Base-by-base conservation (phyloP, 2,888 invertebrate species). In the Microctonus hyperodae region DNA sequence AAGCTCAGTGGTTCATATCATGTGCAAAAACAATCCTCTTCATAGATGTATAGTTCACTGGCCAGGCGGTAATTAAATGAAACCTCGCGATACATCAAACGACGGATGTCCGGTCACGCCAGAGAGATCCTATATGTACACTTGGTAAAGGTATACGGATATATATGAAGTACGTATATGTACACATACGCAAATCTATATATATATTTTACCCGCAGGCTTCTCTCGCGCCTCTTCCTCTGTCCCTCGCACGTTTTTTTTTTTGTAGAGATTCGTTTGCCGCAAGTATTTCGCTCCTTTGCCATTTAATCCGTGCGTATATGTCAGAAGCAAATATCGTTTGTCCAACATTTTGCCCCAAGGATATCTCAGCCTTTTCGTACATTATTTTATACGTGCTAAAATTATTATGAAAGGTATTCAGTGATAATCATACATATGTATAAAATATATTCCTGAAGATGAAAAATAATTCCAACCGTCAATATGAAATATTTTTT, bases 31-130 rank as follows among this genome's bases (percentile, higher is more conserved):
- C 16, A 53, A 35, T n/a, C 23, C 53, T 62, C 25, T 62, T 62
- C 53, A 53, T 62, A 11, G 25, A 13, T 44, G 44, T 44, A 16
- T 44, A 44, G 53, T 37, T 9, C 33, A n/a, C 23, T 51, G 62
- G 61, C 62, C 67, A 62, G 37, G 3, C 35, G 31, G 68, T 69
- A 69, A 71, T 73, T 73, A 69, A 66, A 73, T 72, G 72, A 72
- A 72, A 65, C 69, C 72, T 69, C 55, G 66, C 62, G 57, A 62
- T 53, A 73, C 64, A 73, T 73, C 70, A 73, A 73, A 73, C 72
- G 72, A 63, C 50, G 57, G 66, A 50, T 58, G 68, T 69, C 62
- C 33, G 44, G 22, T 23, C 60, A 59, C 31, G 23, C 48, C 28
- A 55, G 25, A n/a, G n/a, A 16, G 23, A 61, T 20, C 22, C 50